Conservation (phyloP, 2,797 vertebrate genomes). For the Sebastes oblongus region DNA sequence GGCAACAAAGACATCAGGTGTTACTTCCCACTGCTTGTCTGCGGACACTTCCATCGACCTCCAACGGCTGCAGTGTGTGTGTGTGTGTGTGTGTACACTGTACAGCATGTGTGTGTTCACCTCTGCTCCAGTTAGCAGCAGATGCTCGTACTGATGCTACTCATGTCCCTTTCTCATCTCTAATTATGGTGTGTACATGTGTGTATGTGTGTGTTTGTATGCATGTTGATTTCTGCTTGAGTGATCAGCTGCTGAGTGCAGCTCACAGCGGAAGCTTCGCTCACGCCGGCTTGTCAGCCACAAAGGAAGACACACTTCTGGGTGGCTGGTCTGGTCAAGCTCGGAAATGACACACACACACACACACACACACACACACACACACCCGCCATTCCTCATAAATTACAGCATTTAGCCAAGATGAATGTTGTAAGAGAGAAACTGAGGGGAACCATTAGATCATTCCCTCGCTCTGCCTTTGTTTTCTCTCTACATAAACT, state of each 20-base stretch:
- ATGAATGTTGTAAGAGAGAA: conserved; percentile 40
- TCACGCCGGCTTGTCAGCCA: conserved; percentile 62
- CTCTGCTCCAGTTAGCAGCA: conserved; percentile 63
- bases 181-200: conserved; percentile 51
- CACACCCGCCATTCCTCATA: conserved; percentile 9
- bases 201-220: conserved; percentile 5
- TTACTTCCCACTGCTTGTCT: conserved; percentile 73
- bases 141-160: conserved; percentile 46
- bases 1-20: conserved; percentile 84
- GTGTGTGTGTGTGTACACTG: conserved; percentile 19
- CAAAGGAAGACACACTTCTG: conserved; percentile 67
- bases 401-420: conserved; percentile 36
- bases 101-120: conserved; percentile 37
- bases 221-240: conserved; percentile 67
- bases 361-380: conserved; percentile 29
- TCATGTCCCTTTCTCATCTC: conserved; percentile 38
- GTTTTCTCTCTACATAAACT: background rate
- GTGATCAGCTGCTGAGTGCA: conserved; percentile 59
- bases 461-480: background rate
- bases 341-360: conserved; percentile 29
- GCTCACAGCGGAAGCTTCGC: conserved; percentile 67
- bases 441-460: background rate
- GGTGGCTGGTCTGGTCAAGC: conserved; percentile 51
- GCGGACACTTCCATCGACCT: conserved; percentile 67
- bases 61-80: conserved; percentile 41